Evolutionary conservation across 2,888 invertebrate species (phyloP).

Genomic region (Pomacea canaliculata): DNA sequence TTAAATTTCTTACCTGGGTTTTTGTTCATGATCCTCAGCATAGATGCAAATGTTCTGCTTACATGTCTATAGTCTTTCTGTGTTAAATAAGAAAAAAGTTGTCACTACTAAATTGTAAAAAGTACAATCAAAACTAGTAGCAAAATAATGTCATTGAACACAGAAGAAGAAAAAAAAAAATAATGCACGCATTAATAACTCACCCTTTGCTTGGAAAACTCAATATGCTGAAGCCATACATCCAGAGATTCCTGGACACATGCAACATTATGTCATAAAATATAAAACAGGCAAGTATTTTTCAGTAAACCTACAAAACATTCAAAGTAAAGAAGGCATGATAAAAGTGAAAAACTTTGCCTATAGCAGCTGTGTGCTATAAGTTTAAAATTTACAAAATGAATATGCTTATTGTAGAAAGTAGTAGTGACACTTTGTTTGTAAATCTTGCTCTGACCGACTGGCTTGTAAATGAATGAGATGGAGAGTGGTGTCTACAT

Average conservation of each 20-base stretch:
- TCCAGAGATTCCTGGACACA: constrained; percentile 8
- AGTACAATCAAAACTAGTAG: too few species aligned
- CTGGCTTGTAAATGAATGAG: not conserved
- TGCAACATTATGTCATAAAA: not conserved
- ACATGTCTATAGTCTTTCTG: constrained; percentile 57
- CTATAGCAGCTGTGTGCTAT: too few species aligned
- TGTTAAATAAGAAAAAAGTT: constrained; percentile 22
- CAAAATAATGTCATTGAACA: too few species aligned
- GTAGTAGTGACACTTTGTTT: too few species aligned
- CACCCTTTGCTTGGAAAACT: constrained; percentile 18
- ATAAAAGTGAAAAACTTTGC: too few species aligned
- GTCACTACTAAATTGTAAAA: too few species aligned
- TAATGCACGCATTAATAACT: not conserved
- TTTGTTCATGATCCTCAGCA: constrained; percentile 63
- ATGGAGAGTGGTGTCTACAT: not conserved
- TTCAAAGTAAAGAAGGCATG: too few species aligned
- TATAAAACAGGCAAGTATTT: not conserved
- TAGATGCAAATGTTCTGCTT: constrained; percentile 57
- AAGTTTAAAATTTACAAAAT: too few species aligned
- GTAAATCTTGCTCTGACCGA: too few species aligned
- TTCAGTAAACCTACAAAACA: not conserved
- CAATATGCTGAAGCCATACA: constrained; percentile 18
- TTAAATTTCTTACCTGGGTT: constrained; percentile 47
- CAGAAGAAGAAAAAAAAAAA: too few species aligned
- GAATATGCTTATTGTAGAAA: too few species aligned